Conservation (phyloP, 2,113 vertebrate species). For the Myotis lucifugus region DNA sequence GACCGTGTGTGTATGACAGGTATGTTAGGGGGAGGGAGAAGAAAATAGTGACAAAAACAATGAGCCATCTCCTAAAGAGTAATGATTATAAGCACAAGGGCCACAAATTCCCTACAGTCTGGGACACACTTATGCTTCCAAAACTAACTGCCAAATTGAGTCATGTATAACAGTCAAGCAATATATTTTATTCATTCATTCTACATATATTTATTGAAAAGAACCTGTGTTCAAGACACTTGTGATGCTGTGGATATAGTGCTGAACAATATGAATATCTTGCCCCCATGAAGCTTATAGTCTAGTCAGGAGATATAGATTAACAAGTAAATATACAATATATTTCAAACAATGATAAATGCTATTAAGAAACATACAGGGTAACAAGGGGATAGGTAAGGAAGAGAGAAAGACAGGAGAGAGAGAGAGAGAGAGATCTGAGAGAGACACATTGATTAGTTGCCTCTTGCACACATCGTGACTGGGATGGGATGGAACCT, state of each 20-base stretch:
- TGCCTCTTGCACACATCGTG: too few relatives aligned
- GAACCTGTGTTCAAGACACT: not conserved
- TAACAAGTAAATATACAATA: not conserved
- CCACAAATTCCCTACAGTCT: not conserved
- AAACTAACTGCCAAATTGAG: not conserved
- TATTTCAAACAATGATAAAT: not conserved
- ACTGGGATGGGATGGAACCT: too few relatives aligned
- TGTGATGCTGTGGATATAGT: not conserved
- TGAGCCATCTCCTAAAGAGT: not conserved
- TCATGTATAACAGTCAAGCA: not conserved
- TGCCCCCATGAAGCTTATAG: not conserved
- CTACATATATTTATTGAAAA: not conserved
- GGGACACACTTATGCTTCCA: not conserved
- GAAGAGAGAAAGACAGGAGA: too few relatives aligned
- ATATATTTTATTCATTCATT: not conserved
- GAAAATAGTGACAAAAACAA: not conserved
- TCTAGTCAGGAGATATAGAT: not conserved
- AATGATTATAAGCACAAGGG: not conserved
- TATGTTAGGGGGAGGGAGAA: not conserved
- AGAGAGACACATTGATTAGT: too few relatives aligned
- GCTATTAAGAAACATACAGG: not conserved
- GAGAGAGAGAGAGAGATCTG: too few relatives aligned
- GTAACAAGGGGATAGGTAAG: not conserved
- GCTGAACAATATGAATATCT: slow-evolving; percentile 1
- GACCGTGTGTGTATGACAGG: not conserved